These are phyloP conservation scores for Diogma glabrata DNA, from an alignment of 2,888 invertebrate genomes.

Conservation along the genomic window DNA sequence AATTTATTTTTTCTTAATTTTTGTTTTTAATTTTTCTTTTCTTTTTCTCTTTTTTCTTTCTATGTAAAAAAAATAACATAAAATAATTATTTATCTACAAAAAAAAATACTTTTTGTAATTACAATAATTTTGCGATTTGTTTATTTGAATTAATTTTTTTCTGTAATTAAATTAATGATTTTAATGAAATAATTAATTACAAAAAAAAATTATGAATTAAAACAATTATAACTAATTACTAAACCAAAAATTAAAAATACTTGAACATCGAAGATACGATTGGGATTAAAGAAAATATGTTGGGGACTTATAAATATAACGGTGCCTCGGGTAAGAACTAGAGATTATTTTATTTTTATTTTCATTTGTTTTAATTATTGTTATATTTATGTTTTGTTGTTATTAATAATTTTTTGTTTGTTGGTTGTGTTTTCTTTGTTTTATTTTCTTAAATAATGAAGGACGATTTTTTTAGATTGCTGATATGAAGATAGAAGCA, in stretches of 20 bases:
- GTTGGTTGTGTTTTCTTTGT: background rate
- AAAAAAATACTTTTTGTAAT: too few relatives aligned
- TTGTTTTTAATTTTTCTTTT: too few relatives aligned
- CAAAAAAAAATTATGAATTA: background rate
- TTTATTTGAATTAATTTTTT: background rate
- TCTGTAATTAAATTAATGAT: too few relatives aligned
- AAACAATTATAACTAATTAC: conserved; percentile 1
- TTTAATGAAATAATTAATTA: background rate
- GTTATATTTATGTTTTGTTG: background rate
- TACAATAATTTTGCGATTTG: too few relatives aligned
- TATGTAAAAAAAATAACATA: too few relatives aligned
- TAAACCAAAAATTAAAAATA: background rate
- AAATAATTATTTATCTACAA: too few relatives aligned
- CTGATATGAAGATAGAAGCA: too few relatives aligned
- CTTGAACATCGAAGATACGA: conserved; percentile 34
- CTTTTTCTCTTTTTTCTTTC: too few relatives aligned
- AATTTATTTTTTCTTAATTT: too few relatives aligned
- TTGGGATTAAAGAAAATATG: conserved; percentile 40
- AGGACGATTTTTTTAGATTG: too few relatives aligned
- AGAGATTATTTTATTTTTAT: conserved; percentile 9
- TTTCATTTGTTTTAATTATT: conserved; percentile 10
- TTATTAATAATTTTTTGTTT: background rate
- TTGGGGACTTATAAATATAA: conserved; percentile 39
- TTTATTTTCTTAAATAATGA: background rate
- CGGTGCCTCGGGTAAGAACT: conserved; percentile 38